These are phyloP conservation scores for Drosophila pseudotakahashii DNA, from an alignment of 2,888 invertebrate genomes.

Conservation along the genomic window DNA sequence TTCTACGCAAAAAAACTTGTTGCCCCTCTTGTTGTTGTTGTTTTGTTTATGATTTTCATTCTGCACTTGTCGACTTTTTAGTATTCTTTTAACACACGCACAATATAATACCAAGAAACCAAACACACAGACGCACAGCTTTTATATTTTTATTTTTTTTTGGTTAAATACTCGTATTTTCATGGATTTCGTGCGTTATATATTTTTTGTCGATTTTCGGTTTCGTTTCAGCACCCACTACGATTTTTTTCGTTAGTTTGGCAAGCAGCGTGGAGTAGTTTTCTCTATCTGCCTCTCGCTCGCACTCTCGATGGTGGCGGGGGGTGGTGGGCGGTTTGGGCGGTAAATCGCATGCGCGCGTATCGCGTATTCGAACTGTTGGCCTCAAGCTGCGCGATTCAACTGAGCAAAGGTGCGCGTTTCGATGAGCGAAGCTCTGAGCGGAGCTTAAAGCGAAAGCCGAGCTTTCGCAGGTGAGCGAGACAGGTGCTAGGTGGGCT, in stretches of 20 bases:
- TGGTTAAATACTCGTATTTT: slow-evolving; percentile 52
- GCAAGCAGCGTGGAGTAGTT: slow-evolving; percentile 28
- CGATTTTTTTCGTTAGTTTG: slow-evolving; percentile 25
- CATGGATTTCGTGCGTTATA: slow-evolving; percentile 52
- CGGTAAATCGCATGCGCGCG: slow-evolving; percentile 56
- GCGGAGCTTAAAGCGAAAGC: too few species aligned
- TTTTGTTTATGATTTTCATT: slow-evolving; percentile 53
- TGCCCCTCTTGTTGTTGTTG: slow-evolving; percentile 53
- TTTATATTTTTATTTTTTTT: slow-evolving; percentile 22
- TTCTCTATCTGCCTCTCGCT: slow-evolving; percentile 31
- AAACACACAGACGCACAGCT: slow-evolving; percentile 23
- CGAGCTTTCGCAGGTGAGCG: too few species aligned
- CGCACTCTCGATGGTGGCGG: slow-evolving; percentile 30
- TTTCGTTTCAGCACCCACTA: slow-evolving; percentile 39
- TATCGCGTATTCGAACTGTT: slow-evolving; percentile 54
- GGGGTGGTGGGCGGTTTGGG: slow-evolving; percentile 42
- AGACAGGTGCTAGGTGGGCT: too few species aligned
- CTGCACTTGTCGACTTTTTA: slow-evolving; percentile 60
- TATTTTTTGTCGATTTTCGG: slow-evolving; percentile 21
- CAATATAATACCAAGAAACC: slow-evolving; percentile 23
- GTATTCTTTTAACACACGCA: slow-evolving; percentile 43
- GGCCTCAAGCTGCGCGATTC: slow-evolving; percentile 69
- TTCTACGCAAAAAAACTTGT: slow-evolving; percentile 73
- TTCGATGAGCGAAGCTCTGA: not conserved
- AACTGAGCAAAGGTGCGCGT: slow-evolving; percentile 56